Percentiles rank a stretch among this genome's conserved stretches.
These are phyloP conservation scores for Torymus auratus DNA, from an alignment of 2,888 invertebrate species.

Conservation along the genomic window DNA sequence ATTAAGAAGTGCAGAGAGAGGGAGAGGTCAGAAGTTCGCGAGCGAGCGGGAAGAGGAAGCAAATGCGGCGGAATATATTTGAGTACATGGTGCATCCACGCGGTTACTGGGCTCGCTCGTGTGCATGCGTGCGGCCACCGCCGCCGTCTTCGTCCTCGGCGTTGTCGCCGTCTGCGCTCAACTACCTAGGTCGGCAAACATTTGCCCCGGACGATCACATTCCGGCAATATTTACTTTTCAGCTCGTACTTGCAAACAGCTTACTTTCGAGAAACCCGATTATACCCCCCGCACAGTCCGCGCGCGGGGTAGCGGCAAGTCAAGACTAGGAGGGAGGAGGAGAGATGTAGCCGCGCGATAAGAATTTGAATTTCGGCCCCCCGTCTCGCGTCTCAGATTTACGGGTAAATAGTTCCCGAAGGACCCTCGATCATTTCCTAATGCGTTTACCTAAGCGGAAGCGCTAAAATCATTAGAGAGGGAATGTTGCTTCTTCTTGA, in stretches of 20 bases:
- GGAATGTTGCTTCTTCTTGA: no score
- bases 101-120: conserved; percentile 18
- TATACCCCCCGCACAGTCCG: conserved; percentile 20
- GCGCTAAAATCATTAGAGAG: conserved; percentile 7
- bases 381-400: conserved; percentile 18
- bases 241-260: conserved; percentile 67
- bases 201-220: conserved; percentile 68
- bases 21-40: neutral
- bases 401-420: conserved; percentile 38
- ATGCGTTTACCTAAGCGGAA: conserved; percentile 29
- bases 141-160: no score
- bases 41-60: neutral
- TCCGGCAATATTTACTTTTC: conserved; percentile 68
- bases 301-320: neutral
- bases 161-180: conserved; percentile 62
- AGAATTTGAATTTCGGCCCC: conserved; percentile 33
- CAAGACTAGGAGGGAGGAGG: neutral
- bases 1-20: conserved; percentile 10
- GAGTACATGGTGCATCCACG: neutral
- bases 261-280: conserved; percentile 64
- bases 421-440: conserved; percentile 28
- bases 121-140: conserved; percentile 11
- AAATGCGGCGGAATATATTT: neutral
- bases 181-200: conserved; percentile 66
- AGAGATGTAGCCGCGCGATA: conserved; percentile 20